Evolutionary conservation across 2,113 vertebrate species (phyloP).

Genomic region (Pedionomus torquatus): DNA sequence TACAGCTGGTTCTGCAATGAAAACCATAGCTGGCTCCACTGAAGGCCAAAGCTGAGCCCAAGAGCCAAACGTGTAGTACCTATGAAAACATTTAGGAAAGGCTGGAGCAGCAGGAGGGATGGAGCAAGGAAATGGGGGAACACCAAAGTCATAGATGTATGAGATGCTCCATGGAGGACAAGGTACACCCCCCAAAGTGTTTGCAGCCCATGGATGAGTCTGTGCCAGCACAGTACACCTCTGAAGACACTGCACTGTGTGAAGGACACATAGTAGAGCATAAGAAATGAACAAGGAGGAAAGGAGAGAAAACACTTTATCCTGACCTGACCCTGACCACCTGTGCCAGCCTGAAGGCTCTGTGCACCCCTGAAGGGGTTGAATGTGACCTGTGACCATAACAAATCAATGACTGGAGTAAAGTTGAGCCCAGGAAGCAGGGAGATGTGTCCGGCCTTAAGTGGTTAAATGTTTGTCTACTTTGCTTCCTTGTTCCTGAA

Average conservation of each 20-base stretch:
- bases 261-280: background rate
- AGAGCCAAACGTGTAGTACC: background rate
- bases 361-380: background rate
- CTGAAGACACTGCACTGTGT: background rate
- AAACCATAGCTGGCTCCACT: background rate
- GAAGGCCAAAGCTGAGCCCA: background rate
- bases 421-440: background rate
- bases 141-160: background rate
- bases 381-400: background rate
- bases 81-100: background rate
- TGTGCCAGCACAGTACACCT: fast-evolving
- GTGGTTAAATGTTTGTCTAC: background rate
- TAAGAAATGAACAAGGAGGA: background rate
- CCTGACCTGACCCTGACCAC: background rate
- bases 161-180: background rate
- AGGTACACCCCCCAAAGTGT: background rate
- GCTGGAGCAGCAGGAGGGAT: background rate
- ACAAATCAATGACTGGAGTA: background rate
- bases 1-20: background rate
- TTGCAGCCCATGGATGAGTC: background rate
- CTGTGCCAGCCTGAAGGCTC: background rate
- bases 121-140: background rate
- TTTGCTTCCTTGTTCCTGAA: background rate
- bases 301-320: background rate
- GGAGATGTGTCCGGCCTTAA: background rate